phyloP scores from a whole-genome alignment of 2,888 invertebrate genomes.

The Halictus quadricinctus region DNA sequence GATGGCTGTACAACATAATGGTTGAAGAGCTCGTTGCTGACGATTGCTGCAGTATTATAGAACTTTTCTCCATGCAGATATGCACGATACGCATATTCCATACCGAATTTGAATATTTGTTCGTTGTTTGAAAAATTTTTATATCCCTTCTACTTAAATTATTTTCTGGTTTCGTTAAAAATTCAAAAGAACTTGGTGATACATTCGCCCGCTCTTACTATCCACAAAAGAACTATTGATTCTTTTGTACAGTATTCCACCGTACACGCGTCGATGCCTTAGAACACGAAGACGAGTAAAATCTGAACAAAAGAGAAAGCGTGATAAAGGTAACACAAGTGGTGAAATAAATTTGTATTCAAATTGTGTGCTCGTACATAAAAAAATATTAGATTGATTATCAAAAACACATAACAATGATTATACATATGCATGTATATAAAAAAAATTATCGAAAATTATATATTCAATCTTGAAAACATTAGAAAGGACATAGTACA shows the following conservation, averaged over 20 bases:
- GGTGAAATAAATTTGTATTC: slow-evolving; percentile 38
- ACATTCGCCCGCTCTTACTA: neutral
- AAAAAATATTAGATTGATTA: slow-evolving; percentile 19
- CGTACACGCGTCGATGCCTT: too few relatives aligned
- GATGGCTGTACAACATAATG: neutral
- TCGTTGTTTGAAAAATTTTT: neutral
- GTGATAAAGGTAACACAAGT: slow-evolving; percentile 19
- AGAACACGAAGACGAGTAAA: neutral
- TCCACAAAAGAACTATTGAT: neutral
- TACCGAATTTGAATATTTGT: neutral
- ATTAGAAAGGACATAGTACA: neutral
- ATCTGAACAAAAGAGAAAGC: slow-evolving; percentile 6
- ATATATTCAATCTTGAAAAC: slow-evolving; percentile 4
- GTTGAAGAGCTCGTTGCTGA: neutral
- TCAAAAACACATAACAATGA: slow-evolving; percentile 21
- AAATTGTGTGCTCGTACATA: slow-evolving; percentile 21
- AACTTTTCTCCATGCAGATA: neutral
- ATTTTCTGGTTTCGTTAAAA: neutral
- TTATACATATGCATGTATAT: neutral
- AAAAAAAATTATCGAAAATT: slow-evolving; percentile 14
- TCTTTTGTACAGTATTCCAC: neutral
- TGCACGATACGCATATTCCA: too few relatives aligned
- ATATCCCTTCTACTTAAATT: neutral
- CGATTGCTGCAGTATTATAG: neutral
- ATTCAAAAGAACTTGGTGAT: neutral